These are phyloP conservation scores for Stichodactyla helianthus DNA, from an alignment of 64 coral and sea anemone species.

Conservation along the genomic window DNA sequence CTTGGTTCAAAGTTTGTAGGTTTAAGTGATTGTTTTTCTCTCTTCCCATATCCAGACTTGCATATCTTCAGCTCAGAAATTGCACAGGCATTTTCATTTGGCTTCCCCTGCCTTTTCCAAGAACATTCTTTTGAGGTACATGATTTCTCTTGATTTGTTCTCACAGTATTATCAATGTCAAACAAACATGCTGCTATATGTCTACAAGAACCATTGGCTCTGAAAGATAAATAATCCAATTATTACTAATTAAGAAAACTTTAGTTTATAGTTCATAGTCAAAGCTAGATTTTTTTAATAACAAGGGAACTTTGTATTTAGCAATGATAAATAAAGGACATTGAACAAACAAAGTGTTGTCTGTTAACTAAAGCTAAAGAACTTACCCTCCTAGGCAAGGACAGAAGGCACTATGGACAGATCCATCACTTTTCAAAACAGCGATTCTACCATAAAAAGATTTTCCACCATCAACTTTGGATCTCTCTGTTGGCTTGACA, in stretches of 20 bases:
- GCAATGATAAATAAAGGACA: too few species aligned
- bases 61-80: slow-evolving; percentile 22
- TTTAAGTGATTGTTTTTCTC: slow-evolving; percentile 13
- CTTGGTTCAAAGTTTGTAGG: slow-evolving; percentile 46
- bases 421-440: slow-evolving; percentile 34
- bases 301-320: too few species aligned
- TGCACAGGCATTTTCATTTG: slow-evolving; percentile 36
- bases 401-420: slow-evolving; percentile 25
- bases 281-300: too few species aligned
- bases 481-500: slow-evolving; percentile 33
- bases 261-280: not conserved
- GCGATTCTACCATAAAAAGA: slow-evolving; percentile 4
- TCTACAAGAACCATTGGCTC: slow-evolving; percentile 46
- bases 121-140: slow-evolving; percentile 30
- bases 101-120: slow-evolving; percentile 31
- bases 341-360: too few species aligned
- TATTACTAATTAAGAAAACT: not conserved
- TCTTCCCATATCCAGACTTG: slow-evolving; percentile 46
- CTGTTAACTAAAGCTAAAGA: too few species aligned
- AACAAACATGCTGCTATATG: slow-evolving; percentile 45
- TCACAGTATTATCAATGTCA: slow-evolving; percentile 33
- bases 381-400: slow-evolving; percentile 27
- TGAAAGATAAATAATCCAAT: slow-evolving; percentile 12
- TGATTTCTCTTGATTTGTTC: not conserved
- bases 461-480: slow-evolving; percentile 32